Evolutionary conservation across 2,797 vertebrate species (phyloP).

Genomic region (Poliocrania exsul): DNA sequence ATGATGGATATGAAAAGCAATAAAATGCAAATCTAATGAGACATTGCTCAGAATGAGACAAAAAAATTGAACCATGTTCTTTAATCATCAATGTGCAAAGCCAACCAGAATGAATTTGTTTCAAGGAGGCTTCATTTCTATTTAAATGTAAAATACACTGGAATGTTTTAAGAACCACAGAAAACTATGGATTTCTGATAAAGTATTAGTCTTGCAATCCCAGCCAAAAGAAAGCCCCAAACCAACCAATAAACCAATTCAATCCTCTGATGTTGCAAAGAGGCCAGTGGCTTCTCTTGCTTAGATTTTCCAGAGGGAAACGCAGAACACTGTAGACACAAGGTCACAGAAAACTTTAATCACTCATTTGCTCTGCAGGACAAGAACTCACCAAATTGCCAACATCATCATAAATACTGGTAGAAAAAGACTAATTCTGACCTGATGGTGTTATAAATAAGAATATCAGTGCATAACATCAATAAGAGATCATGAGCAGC

Average conservation of each 20-base stretch:
- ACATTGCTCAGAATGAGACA: conserved; percentile 6
- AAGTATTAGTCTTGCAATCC: background rate
- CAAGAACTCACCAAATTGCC: background rate
- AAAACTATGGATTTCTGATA: background rate
- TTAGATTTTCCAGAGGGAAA: background rate
- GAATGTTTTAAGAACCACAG: background rate
- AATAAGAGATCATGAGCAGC: background rate
- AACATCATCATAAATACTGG: background rate
- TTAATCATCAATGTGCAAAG: conserved; percentile 18
- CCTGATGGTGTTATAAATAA: background rate
- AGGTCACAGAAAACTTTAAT: background rate
- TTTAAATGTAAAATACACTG: conserved; percentile 36
- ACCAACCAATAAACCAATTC: background rate
- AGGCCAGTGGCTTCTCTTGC: background rate
- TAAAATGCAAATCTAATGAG: conserved; percentile 50
- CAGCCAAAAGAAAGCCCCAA: background rate
- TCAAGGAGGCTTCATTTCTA: background rate
- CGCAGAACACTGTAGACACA: background rate
- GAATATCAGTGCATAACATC: background rate
- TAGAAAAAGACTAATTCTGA: background rate
- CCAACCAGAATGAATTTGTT: conserved; percentile 19
- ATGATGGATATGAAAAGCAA: conserved; percentile 61
- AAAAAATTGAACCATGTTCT: background rate
- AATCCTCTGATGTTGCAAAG: background rate
- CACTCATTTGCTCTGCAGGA: background rate